Conservation (phyloP, 2,888 invertebrate genomes). For the Dysmachus trigonus region DNA sequence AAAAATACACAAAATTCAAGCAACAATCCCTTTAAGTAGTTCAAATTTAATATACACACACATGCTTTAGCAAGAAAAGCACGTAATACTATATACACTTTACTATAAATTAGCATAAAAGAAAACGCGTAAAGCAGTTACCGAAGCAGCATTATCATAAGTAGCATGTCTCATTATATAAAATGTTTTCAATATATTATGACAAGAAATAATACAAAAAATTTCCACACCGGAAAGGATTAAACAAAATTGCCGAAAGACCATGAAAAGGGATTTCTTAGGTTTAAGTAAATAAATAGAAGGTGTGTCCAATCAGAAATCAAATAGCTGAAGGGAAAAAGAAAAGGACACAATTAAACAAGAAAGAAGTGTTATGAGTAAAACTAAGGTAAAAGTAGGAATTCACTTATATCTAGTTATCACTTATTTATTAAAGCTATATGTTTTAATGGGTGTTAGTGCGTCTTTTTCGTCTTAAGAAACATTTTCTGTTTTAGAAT, state of each 20-base stretch:
- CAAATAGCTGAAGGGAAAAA: conserved; percentile 20
- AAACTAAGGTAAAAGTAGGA: background rate
- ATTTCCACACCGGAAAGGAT: conserved; percentile 45
- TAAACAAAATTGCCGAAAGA: conserved; percentile 2
- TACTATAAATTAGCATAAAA: background rate
- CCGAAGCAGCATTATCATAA: background rate
- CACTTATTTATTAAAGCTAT: conserved; percentile 9
- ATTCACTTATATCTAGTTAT: background rate
- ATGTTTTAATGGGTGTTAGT: conserved; percentile 45
- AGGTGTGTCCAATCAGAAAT: conserved; percentile 1
- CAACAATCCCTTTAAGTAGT: background rate
- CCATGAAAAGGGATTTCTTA: background rate
- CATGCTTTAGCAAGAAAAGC: background rate
- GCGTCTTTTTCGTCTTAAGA: conserved; percentile 44
- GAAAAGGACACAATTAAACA: background rate
- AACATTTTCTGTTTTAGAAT: background rate
- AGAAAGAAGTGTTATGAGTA: background rate
- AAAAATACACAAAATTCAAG: no score
- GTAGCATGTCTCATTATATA: conserved; percentile 9
- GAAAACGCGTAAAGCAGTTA: background rate
- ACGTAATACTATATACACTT: background rate
- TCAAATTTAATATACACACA: background rate
- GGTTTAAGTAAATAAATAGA: background rate
- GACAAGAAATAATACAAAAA: background rate
- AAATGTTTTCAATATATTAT: background rate